These are phyloP conservation scores for Aplidium turbinatum DNA, from an alignment of 23 tunicate genomes.

Conservation along the genomic window DNA sequence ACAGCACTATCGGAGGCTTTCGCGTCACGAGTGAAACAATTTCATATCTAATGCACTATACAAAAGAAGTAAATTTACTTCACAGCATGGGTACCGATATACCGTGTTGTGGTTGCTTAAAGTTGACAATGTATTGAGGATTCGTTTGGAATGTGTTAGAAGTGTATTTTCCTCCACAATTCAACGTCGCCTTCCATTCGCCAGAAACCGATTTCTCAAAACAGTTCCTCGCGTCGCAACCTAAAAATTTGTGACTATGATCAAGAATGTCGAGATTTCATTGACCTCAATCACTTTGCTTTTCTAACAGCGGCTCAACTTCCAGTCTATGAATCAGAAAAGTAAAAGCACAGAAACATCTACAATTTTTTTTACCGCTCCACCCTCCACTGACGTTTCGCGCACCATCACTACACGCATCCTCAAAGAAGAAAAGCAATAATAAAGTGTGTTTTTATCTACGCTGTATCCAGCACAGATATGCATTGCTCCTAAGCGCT, in stretches of 20 bases:
- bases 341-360: background rate
- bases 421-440: no score
- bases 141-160: constrained; percentile 9
- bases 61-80: background rate
- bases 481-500: no score
- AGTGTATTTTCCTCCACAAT: background rate
- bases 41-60: background rate
- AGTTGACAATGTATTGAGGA: constrained; percentile 38
- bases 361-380: no score
- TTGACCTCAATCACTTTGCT: no score
- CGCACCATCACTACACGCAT: no score
- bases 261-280: no score
- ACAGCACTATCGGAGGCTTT: no score
- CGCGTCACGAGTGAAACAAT: background rate
- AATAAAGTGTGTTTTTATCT: no score
- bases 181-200: constrained; percentile 6
- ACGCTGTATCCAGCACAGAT: no score
- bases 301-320: no score
- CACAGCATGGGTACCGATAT: background rate
- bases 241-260: background rate
- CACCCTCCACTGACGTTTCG: no score
- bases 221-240: background rate
- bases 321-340: no score
- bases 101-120: background rate
- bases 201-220: background rate